These are phyloP conservation scores for Oreochromis aureus DNA, from an alignment of 2,113 vertebrate genomes.

Conservation along the genomic window DNA sequence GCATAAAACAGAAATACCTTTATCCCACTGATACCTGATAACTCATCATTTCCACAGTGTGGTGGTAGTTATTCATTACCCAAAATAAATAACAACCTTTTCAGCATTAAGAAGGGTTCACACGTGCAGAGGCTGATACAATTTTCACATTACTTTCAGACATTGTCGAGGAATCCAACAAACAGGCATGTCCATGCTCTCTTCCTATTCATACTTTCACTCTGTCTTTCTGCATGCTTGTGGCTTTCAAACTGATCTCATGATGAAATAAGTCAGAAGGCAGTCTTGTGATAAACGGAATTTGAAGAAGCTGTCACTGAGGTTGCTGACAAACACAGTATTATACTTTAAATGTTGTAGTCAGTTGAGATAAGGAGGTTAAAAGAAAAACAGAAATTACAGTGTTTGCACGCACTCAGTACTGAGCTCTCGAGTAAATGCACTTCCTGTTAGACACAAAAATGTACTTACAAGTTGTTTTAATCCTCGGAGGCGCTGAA, in stretches of 20 bases:
- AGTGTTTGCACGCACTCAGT: neutral
- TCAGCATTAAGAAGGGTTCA: neutral
- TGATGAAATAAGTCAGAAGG: neutral
- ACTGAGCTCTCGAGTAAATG: neutral
- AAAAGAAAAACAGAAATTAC: neutral
- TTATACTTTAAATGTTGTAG: neutral
- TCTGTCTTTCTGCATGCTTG: neutral
- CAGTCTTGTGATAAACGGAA: neutral
- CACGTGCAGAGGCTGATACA: neutral
- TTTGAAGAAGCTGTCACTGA: neutral
- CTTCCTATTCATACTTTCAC: neutral
- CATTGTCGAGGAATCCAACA: neutral
- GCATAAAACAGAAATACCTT: neutral
- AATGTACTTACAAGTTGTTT: constrained; percentile 41
- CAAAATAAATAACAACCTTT: neutral
- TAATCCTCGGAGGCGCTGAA: neutral
- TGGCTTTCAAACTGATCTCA: neutral
- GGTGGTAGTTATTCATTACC: neutral
- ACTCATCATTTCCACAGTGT: neutral
- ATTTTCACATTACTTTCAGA: constrained; percentile 13
- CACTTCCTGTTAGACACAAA: neutral
- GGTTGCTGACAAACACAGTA: neutral
- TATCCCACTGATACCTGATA: neutral
- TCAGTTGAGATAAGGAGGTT: neutral
- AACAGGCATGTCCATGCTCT: neutral